Evolutionary conservation across 2,888 invertebrate species (phyloP), one percentile per base, ranked within the genome.

Genomic region (Stenoptilia bipunctidactyla): DNA sequence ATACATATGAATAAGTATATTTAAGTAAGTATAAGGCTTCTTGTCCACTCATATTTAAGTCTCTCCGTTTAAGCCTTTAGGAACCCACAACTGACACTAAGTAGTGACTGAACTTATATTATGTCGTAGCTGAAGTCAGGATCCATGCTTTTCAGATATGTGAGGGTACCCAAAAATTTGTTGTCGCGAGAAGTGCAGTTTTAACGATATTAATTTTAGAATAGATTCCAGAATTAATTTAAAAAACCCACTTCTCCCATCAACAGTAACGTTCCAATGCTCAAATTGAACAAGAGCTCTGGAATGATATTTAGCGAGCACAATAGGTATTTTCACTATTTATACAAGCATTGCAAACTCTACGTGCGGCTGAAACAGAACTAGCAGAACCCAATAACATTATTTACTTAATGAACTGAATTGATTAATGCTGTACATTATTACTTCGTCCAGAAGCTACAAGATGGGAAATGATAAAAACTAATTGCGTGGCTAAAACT

Each of bases 131-230:
- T 77, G 82, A 82, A 58, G 77, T 80, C 63, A 68, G 74, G 80
- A 66, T 53, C 66, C 58, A 80, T 83, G 82, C 82, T 62, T 73
- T 59, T 79, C 80, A 76, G 82, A 83, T 68, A 77, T 63, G 60
- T 48, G 80, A 82, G 80, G 82, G 76, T 53, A 38, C 20, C 36
- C 15, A 30, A 34, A 37, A 34, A 40, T 56, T 62, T 74, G 74
- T 57, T 49, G 56, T 55, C 45, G 50, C 47, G 57, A 72, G 68
- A 68, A 61, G 41, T 43, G 8, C 13, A 13, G 41, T 46, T 44
- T 39, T 36, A 36, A 33, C 15, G 20, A 39, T 10, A 36, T 36
- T 52, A 39, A 20, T 20, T 20, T 20, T 20, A 5, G 20, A 20
- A 20, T 5, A 5, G 20, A 20, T 8, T 20, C 20, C 20, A 8